phyloP scores from a whole-genome alignment of 1,140 invertebrate species.

The Paracyclopina nana region DNA sequence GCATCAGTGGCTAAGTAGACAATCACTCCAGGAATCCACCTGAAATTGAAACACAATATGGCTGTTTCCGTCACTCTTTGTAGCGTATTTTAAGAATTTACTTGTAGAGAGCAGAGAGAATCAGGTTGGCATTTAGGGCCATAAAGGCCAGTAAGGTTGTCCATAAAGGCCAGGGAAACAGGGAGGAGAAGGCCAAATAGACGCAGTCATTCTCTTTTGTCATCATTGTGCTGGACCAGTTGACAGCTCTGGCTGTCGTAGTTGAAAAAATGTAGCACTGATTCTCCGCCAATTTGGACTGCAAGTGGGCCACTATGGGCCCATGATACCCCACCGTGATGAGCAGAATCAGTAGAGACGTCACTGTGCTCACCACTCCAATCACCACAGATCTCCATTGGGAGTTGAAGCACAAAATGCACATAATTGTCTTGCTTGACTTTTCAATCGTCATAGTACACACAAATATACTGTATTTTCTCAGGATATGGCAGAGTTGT shows the following conservation, averaged over 20 bases:
- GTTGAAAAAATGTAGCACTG: neutral
- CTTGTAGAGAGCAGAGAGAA: constrained; percentile 5
- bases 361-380: constrained; percentile 1
- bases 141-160: constrained; percentile 1
- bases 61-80: too few species aligned
- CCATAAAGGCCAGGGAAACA: constrained; percentile 10
- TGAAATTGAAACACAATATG: neutral
- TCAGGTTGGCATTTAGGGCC: constrained; percentile 1
- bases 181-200: neutral
- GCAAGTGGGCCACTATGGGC: neutral
- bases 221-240: neutral
- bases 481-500: too few species aligned
- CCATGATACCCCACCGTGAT: neutral
- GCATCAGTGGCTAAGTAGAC: constrained; percentile 13
- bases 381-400: constrained; percentile 10
- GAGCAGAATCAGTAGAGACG: neutral
- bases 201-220: constrained; percentile 3
- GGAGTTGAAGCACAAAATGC: constrained; percentile 9
- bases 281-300: neutral
- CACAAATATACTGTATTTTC: too few species aligned
- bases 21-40: constrained; percentile 8
- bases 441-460: too few species aligned
- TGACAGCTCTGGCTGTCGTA: neutral
- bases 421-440: too few species aligned
- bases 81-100: too few species aligned